Conservation (phyloP, 2,888 invertebrate genomes). For the Eristalinus aeneus region DNA sequence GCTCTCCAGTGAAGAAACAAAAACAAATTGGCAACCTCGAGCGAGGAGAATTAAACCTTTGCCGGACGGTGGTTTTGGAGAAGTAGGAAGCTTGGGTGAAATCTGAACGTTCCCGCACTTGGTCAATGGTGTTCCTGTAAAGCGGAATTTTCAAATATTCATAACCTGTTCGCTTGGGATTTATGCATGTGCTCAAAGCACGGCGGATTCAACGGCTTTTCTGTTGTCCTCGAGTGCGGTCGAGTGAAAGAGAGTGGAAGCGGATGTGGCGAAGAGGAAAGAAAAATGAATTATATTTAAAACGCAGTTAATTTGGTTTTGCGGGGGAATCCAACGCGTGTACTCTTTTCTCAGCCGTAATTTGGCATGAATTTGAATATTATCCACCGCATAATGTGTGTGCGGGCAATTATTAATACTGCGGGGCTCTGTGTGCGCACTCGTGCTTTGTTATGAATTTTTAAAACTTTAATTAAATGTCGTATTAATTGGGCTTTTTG, state of each 20-base stretch:
- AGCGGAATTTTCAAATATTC: background rate
- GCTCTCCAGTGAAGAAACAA: constrained; percentile 34
- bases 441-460: constrained; percentile 33
- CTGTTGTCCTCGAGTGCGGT: background rate
- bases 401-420: constrained; percentile 16
- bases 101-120: background rate
- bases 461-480: constrained; percentile 49
- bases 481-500: constrained; percentile 40
- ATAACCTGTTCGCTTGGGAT: background rate
- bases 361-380: constrained; percentile 45
- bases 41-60: constrained; percentile 7
- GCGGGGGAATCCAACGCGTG: background rate
- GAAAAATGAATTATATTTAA: constrained; percentile 1
- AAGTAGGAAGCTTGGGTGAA: background rate
- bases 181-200: background rate
- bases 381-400: constrained; percentile 24
- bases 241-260: background rate
- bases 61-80: background rate
- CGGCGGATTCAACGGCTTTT: background rate
- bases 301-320: constrained; percentile 6
- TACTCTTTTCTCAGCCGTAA: background rate
- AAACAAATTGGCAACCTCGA: constrained; percentile 45
- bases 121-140: background rate
- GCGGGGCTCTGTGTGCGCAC: background rate
- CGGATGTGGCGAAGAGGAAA: background rate